phyloP scores from a whole-genome alignment of 2,888 invertebrate genomes.

The Axea sp. region DNA sequence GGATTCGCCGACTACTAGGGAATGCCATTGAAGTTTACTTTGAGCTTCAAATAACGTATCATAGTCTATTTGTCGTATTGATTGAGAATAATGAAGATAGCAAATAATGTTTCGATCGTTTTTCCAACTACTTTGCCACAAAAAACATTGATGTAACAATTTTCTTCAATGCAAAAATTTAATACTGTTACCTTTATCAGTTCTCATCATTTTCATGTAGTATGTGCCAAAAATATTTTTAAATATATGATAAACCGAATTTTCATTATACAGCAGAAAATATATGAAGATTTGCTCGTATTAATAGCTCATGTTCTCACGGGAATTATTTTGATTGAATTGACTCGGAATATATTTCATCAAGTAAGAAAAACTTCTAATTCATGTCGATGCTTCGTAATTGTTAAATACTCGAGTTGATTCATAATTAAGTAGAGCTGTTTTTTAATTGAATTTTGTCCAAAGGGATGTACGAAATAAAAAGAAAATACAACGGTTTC shows the following conservation, averaged over 20 bases:
- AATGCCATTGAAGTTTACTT: constrained; percentile 34
- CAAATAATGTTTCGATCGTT: neutral
- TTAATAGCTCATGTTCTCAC: neutral
- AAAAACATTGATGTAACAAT: constrained; percentile 9
- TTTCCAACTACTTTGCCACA: neutral
- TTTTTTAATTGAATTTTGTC: constrained; percentile 7
- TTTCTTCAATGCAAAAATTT: too few relatives aligned
- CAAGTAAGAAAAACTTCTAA: constrained; percentile 1
- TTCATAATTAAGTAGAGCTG: constrained; percentile 4
- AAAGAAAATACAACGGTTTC: constrained; percentile 3
- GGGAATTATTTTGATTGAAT: constrained; percentile 9
- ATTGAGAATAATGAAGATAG: constrained; percentile 27
- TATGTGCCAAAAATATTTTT: neutral
- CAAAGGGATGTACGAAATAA: neutral
- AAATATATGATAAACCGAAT: constrained; percentile 5
- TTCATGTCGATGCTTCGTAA: neutral
- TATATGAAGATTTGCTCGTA: constrained; percentile 6
- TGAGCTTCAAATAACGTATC: constrained; percentile 35
- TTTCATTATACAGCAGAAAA: neutral
- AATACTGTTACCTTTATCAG: too few relatives aligned
- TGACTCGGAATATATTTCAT: constrained; percentile 4
- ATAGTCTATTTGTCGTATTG: constrained; percentile 25
- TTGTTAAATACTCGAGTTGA: constrained; percentile 1
- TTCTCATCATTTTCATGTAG: constrained; percentile 1
- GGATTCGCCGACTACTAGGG: constrained; percentile 15